phyloP scores from a whole-genome alignment of 2,888 invertebrate genomes.

The Parascotia fuliginaria region DNA sequence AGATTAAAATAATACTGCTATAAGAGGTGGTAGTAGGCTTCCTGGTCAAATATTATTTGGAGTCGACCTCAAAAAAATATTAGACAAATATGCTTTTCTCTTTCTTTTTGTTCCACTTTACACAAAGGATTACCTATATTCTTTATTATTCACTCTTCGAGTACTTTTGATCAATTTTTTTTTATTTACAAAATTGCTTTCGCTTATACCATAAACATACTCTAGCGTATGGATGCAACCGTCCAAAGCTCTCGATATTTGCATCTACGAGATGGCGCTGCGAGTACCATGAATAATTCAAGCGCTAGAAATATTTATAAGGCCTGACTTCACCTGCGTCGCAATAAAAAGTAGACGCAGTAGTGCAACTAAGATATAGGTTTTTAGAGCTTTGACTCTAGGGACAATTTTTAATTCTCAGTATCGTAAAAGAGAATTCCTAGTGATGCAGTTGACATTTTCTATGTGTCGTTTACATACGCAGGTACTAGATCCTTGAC shows the following conservation, averaged over 20 bases:
- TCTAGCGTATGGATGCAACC: constrained; percentile 34
- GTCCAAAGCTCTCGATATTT: constrained; percentile 40
- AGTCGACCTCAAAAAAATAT: too few species aligned
- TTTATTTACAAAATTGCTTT: constrained; percentile 10
- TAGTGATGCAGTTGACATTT: too few species aligned
- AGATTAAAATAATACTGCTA: too few species aligned
- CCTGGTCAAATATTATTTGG: too few species aligned
- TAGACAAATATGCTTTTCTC: too few species aligned
- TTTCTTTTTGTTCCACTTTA: too few species aligned
- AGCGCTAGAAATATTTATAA: constrained; percentile 39
- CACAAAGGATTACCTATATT: too few species aligned
- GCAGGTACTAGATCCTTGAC: too few species aligned
- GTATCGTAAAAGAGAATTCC: background rate
- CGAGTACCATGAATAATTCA: constrained; percentile 43
- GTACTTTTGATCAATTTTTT: too few species aligned
- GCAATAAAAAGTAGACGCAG: constrained; percentile 4
- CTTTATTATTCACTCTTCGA: too few species aligned
- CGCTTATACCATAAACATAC: background rate
- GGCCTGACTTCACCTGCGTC: constrained; percentile 31
- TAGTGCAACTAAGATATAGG: constrained; percentile 10
- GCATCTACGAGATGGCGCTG: constrained; percentile 42
- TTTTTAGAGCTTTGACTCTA: background rate
- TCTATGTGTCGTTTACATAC: too few species aligned
- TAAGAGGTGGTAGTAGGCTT: too few species aligned
- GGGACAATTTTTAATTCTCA: background rate